Base-by-base conservation (phyloP, 2,888 invertebrate species). In the Apantesis nais region DNA sequence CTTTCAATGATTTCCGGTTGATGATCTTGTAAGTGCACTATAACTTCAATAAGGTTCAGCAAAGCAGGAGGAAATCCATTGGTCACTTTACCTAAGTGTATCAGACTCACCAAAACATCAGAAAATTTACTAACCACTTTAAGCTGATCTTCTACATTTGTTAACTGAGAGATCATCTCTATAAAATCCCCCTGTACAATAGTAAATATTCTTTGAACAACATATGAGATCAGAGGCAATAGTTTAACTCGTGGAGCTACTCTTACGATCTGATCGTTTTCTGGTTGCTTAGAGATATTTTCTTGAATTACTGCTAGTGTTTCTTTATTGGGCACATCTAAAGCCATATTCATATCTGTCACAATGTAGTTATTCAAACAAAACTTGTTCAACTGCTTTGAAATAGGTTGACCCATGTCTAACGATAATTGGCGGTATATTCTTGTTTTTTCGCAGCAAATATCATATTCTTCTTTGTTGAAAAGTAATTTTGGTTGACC, bases 211-310 rank as follows among this genome's bases (percentile, higher is more conserved):
- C 94, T 88, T 72, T 93, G 88, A 61, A 96, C 86, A 12, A 96
- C 84, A 72, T 96, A 96, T 22, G 95, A 93, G 77, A 96, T 96
- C 61, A 96, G 84, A 73, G 97, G 97, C 75, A 97, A 88, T 5
- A 97, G 83, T 83, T 95, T 82, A 82, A 93, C 66, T 58, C 87
- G 80, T 39, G 80, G 62, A 39, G 74, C 78, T 9, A 78, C 69
- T 78, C 75, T 63, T 58, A 66, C 55, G 62, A 67, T 67, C 31
- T 77, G 76, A 65, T 79, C 78, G 31, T 77, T 82, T 63, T 85
- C 78, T 16, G 78, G 63, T 4, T 81, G 64, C 66, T 85, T 87
- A 1, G 73, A 48, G 12, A 89, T 64, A 72, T 87, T 89, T 22
- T 85, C 85, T 71, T 89, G 82, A 14, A 90, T 76, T 22, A 74